phyloP scores from a whole-genome alignment of 2,888 invertebrate genomes.

The Eupithecia exiguata region DNA sequence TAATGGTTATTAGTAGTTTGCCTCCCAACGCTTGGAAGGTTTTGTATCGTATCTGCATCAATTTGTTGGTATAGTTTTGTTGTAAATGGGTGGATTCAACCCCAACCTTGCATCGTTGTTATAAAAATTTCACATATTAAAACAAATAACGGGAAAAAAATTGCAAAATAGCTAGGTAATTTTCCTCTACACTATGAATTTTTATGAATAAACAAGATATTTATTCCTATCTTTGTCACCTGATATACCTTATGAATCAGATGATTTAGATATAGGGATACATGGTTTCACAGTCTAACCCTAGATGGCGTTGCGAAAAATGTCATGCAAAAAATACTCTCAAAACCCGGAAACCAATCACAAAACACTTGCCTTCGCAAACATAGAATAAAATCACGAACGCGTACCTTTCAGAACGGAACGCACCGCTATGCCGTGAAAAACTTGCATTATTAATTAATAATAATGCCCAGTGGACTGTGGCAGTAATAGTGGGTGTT shows the following conservation, averaged over 20 bases:
- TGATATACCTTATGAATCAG: background rate
- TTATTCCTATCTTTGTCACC: background rate
- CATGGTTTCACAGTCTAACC: background rate
- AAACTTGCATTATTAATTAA: constrained; percentile 40
- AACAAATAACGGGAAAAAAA: too few species aligned
- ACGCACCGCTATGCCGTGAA: constrained; percentile 57
- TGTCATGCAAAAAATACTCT: background rate
- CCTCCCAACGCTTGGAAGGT: too few species aligned
- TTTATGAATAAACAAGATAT: too few species aligned
- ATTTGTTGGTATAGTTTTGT: too few species aligned
- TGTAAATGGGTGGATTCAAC: too few species aligned
- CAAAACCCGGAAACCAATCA: constrained; percentile 19
- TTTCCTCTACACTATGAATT: too few species aligned
- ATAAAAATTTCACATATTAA: too few species aligned
- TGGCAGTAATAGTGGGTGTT: constrained; percentile 24
- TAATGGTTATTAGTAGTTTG: too few species aligned
- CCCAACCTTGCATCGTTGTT: too few species aligned
- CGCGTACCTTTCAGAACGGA: constrained; percentile 59
- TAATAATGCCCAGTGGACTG: constrained; percentile 39
- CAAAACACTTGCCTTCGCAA: constrained; percentile 30
- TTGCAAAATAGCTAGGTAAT: too few species aligned
- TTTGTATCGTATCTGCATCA: too few species aligned
- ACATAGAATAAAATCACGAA: constrained; percentile 38
- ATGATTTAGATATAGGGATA: background rate
- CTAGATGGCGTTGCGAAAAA: background rate